phyloP scores from a whole-genome alignment of 2,113 vertebrate genomes.

The Ciconia stormi region DNA sequence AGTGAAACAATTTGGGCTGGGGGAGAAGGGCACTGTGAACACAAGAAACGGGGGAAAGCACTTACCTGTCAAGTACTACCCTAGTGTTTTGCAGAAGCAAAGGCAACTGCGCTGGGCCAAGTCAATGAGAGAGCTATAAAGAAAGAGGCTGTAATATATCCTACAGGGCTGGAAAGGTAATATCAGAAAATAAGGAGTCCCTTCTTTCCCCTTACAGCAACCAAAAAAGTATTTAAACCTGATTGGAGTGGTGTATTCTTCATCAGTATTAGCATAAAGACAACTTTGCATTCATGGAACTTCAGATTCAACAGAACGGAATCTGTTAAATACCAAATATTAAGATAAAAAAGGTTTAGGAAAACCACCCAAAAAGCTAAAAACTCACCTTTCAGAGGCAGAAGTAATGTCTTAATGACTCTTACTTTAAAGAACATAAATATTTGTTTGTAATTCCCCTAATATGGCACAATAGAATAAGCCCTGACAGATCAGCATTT shows the following conservation, averaged over 20 bases:
- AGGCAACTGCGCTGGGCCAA: background rate
- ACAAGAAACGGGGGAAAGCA: fast-evolving
- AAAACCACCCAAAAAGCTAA: background rate
- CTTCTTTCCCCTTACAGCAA: background rate
- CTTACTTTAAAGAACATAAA: slow-evolving; percentile 19
- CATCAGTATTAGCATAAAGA: background rate
- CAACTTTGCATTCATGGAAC: background rate
- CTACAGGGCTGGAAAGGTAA: background rate
- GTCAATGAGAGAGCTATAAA: background rate
- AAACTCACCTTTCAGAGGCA: background rate
- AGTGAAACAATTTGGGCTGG: background rate
- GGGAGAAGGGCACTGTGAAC: background rate
- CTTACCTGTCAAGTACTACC: background rate
- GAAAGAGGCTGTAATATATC: background rate
- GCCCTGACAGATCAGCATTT: slow-evolving; percentile 26
- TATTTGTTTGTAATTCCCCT: slow-evolving; percentile 44
- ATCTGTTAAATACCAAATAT: background rate
- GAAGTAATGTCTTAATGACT: background rate
- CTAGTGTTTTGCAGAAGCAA: background rate
- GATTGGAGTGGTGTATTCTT: background rate
- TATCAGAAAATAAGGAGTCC: background rate
- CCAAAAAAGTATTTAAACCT: background rate
- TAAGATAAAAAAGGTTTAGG: background rate
- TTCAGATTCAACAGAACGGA: background rate
- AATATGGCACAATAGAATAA: slow-evolving; percentile 16